These are phyloP conservation scores for Epinotia demarniana DNA, from an alignment of 2,888 invertebrate species.

Conservation along the genomic window DNA sequence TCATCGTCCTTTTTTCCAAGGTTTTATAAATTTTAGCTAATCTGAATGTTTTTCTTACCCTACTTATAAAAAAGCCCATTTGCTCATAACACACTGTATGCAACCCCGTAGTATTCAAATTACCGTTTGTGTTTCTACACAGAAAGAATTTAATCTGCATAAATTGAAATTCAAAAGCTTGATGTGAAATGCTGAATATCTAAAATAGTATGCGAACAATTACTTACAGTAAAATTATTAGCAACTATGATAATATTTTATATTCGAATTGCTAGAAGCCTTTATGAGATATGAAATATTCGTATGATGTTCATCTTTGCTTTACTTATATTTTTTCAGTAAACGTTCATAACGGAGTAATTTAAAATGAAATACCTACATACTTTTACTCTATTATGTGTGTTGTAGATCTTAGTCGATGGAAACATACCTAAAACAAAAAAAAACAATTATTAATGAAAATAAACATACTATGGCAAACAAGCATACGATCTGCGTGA, in stretches of 20 bases:
- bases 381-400: neutral
- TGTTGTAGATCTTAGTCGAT: neutral
- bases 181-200: no score
- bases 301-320: neutral
- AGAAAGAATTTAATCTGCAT: neutral
- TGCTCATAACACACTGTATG: no score
- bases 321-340: neutral
- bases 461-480: no score
- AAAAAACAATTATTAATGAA: neutral
- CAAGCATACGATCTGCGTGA: no score
- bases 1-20: no score
- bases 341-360: neutral
- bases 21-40: no score
- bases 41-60: no score
- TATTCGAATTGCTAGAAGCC: neutral
- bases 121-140: neutral
- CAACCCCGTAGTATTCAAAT: neutral
- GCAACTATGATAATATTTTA: neutral
- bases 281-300: neutral
- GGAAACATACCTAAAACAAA: slow-evolving; percentile 29
- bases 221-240: neutral
- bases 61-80: no score
- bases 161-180: neutral
- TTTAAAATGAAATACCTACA: neutral
- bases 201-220: no score